Evolutionary conservation across 1,140 invertebrate genomes (phyloP), one percentile per base, ranked within the genome.

Genomic region (Charaxes varanes): DNA sequence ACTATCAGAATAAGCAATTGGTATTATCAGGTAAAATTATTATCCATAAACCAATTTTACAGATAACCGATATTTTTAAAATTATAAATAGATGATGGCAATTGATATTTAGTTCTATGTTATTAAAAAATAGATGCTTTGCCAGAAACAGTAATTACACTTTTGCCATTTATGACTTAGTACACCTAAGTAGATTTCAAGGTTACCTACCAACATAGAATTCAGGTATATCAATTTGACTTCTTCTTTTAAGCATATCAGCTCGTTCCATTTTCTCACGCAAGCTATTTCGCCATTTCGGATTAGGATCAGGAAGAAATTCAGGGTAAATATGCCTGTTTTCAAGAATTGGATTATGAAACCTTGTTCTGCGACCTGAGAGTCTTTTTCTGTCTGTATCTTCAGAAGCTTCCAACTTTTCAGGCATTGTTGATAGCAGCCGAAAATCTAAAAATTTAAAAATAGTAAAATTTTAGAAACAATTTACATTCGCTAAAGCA

Each of bases 121-220:
- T n/a, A n/a, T n/a, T n/a, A n/a, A n/a, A n/a, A n/a, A n/a, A n/a
- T n/a, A n/a, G n/a, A n/a, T n/a, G n/a, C n/a, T n/a, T n/a, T n/a
- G n/a, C n/a, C n/a, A n/a, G n/a, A n/a, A n/a, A n/a, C n/a, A n/a
- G n/a, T n/a, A n/a, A n/a, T n/a, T n/a, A n/a, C n/a, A n/a, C n/a
- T n/a, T n/a, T n/a, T n/a, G n/a, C n/a, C n/a, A n/a, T n/a, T n/a
- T n/a, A n/a, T n/a, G n/a, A n/a, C n/a, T n/a, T n/a, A n/a, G n/a
- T n/a, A n/a, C n/a, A n/a, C n/a, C n/a, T n/a, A n/a, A n/a, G n/a
- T n/a, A n/a, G n/a, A n/a, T n/a, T n/a, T n/a, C n/a, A n/a, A n/a
- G n/a, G n/a, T n/a, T n/a, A 81, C 91, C 83, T 77, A 93, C 93
- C 97, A 65, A 98, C 96, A 87, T 98, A 99, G 86, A 99, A 99